Evolutionary conservation across 2,113 vertebrate species (phyloP), one percentile per base, ranked within the genome.

Genomic region (Microtus pennsylvanicus): DNA sequence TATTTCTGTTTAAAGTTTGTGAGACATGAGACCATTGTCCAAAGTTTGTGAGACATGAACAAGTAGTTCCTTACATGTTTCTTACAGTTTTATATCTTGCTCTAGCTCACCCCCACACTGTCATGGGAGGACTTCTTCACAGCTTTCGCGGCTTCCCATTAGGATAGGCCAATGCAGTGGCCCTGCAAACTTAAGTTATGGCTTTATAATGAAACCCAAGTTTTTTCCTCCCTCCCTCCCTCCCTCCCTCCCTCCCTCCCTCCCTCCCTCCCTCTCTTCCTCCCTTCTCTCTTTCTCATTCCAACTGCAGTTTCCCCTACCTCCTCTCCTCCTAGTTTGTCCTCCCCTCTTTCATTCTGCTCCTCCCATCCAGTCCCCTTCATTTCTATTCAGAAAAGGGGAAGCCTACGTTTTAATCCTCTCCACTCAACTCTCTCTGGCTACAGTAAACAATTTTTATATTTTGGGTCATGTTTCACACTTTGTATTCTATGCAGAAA

Each of bases 1-100:
- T 89, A 50, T 95, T 21, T 90, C 9, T 94, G 21, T 78, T 61
- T 87, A 80, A 52, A 50, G 13, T 97, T 93, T 90, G 6, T 93
- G 33, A 80, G 75, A 90, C 38, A 78, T 28, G 42, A 93, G 55
- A 55, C 55, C 55, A 55, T 55, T 55, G 55, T 58, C 61, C 91
- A 80, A 58, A 45, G 13, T 97, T 93, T 88, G 6, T 93, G 35
- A 80, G 75, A 88, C 42, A 78, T 28, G 42, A 93, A 69, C 33
- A 38, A n/a, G 70, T 91, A 47, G 7, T 45, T 67, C 75, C 14
- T 13, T 52, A 86, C 33, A 14, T 72, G 9, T 65, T 77, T 1
- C 55, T 91, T 47, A 50, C 10, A 77, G 19, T 61, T 92, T 8
- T 90, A 24, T 89, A 13, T 95, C 42, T 91, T 87, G 76, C 33